phyloP scores from a whole-genome alignment of 2,888 invertebrate genomes.

The Eupithecia insigniata region DNA sequence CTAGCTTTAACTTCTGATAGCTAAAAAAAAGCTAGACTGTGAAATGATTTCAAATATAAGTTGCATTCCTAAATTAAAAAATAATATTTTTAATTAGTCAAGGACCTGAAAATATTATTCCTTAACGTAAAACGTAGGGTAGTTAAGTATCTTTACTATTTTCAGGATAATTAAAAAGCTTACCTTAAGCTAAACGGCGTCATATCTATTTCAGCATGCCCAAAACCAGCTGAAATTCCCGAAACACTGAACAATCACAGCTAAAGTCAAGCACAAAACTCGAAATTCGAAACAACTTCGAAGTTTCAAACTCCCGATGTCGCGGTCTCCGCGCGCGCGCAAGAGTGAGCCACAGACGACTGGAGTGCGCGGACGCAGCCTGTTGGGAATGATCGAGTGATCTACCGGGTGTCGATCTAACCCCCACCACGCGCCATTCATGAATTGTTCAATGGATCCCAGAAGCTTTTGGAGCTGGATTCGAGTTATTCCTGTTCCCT shows the following conservation, averaged over 20 bases:
- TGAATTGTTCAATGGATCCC: slow-evolving; percentile 68
- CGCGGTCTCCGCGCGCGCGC: slow-evolving; percentile 63
- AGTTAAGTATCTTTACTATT: not conserved
- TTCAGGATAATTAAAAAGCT: slow-evolving; percentile 39
- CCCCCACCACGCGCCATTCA: slow-evolving; percentile 77
- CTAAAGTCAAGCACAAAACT: slow-evolving; percentile 55
- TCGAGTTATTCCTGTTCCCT: slow-evolving; percentile 26
- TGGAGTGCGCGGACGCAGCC: slow-evolving; percentile 59
- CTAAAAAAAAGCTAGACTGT: not conserved
- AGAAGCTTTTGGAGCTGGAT: slow-evolving; percentile 23
- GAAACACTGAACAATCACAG: slow-evolving; percentile 63
- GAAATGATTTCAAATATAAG: not conserved
- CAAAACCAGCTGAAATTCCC: slow-evolving; percentile 41
- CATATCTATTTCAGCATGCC: slow-evolving; percentile 76
- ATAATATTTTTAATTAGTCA: not conserved
- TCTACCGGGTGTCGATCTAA: slow-evolving; percentile 55
- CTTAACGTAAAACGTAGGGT: not conserved
- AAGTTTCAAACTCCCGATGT: slow-evolving; percentile 71
- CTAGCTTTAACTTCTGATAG: not conserved
- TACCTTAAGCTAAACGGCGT: slow-evolving; percentile 73
- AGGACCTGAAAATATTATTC: not conserved
- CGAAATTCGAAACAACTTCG: slow-evolving; percentile 43
- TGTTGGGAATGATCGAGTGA: slow-evolving; percentile 50
- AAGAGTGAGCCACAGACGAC: slow-evolving; percentile 53
- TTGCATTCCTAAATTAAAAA: not conserved